Evolutionary conservation across 2,888 invertebrate genomes (phyloP).

Genomic region (Epinotia ramella): DNA sequence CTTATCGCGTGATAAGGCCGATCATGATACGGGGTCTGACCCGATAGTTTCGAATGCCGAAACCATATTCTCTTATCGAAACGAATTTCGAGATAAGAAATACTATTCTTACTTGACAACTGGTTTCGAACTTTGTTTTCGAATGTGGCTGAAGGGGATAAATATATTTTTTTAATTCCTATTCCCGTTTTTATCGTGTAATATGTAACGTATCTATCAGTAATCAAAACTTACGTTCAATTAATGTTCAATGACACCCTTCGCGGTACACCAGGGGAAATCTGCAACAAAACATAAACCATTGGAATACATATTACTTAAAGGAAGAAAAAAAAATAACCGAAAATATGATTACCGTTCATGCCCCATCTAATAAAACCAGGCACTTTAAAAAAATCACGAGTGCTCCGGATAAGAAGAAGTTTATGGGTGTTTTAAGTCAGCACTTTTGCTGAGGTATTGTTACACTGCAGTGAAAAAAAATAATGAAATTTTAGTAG

Average conservation of each 20-base stretch:
- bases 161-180: no score
- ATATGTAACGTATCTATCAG: not conserved
- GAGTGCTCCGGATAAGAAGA: constrained; percentile 50
- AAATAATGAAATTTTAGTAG: no score
- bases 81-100: no score
- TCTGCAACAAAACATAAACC: constrained; percentile 37
- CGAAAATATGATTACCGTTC: constrained; percentile 37
- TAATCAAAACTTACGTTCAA: constrained; percentile 24
- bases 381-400: constrained; percentile 48
- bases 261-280: not conserved
- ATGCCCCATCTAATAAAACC: constrained; percentile 48
- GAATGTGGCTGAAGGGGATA: no score
- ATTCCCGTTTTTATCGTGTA: no score
- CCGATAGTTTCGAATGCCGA: no score
- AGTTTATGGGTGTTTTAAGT: constrained; percentile 54
- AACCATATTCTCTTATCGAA: no score
- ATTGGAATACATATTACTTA: not conserved
- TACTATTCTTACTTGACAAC: no score
- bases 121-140: no score
- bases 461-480: constrained; percentile 44
- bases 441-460: constrained; percentile 50
- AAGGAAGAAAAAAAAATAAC: constrained; percentile 1
- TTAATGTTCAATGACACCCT: not conserved
- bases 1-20: no score
- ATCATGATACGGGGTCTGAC: no score